Evolutionary conservation across 2,113 vertebrate genomes (phyloP).

Genomic region (Gobius niger): DNA sequence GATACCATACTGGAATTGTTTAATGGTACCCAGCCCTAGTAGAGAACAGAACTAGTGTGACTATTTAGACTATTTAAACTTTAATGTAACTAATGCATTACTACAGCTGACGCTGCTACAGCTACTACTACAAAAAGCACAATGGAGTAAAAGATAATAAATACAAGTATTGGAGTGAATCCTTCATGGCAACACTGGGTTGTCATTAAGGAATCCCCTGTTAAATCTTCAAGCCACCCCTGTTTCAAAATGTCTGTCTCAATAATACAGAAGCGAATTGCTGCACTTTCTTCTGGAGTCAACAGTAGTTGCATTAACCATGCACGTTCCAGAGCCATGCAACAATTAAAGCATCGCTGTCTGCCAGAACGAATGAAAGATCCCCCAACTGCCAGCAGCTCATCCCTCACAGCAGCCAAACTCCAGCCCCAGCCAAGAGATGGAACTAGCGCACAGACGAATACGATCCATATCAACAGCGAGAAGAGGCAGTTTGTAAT

Average conservation of each 20-base stretch:
- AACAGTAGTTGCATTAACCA: conserved; percentile 51
- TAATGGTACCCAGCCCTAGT: too few relatives aligned
- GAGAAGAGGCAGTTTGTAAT: conserved; percentile 16
- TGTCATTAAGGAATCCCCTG: background rate
- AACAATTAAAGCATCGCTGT: conserved; percentile 49
- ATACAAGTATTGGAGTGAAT: too few relatives aligned
- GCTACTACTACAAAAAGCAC: too few relatives aligned
- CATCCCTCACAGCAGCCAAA: conserved; percentile 49
- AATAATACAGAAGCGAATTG: conserved; percentile 25
- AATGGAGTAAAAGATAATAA: conserved; percentile 19
- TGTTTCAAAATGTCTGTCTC: background rate
- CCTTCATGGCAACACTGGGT: too few relatives aligned
- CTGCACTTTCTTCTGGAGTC: conserved; percentile 33
- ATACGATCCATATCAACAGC: conserved; percentile 17
- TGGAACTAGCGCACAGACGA: conserved; percentile 32
- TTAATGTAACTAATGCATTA: too few relatives aligned
- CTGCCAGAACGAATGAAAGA: conserved; percentile 53
- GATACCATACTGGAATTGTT: too few relatives aligned
- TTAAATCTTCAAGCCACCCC: conserved; percentile 41
- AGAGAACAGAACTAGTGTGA: too few relatives aligned
- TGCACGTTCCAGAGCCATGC: conserved; percentile 53
- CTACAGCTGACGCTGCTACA: too few relatives aligned
- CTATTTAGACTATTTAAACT: too few relatives aligned
- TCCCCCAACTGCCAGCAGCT: conserved; percentile 45
- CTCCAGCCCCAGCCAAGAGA: conserved; percentile 40